Conservation (phyloP, 2,888 invertebrate species). For the Margaritifera margaritifera region DNA sequence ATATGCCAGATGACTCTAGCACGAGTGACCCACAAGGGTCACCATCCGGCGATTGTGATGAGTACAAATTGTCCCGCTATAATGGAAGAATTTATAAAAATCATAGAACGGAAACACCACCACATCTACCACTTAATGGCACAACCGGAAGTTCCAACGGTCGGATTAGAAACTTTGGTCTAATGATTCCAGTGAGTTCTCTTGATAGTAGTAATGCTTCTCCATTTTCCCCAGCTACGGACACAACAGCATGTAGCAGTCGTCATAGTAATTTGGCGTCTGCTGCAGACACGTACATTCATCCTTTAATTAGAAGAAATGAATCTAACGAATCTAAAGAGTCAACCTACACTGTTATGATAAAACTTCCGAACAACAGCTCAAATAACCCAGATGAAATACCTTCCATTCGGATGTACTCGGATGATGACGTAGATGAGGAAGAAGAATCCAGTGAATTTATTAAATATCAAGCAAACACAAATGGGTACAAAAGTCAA, state of each 20-base stretch:
- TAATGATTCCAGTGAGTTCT: conserved; percentile 28
- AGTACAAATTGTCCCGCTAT: no score
- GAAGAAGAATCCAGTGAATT: conserved; percentile 10
- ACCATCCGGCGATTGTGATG: conserved; percentile 27
- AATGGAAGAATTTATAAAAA: no score
- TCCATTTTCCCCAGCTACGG: conserved; percentile 23
- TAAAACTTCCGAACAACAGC: conserved; percentile 78
- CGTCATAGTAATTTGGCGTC: conserved; percentile 18
- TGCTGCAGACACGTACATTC: conserved; percentile 6
- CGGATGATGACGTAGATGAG: conserved; percentile 74
- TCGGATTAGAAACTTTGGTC: conserved; percentile 17
- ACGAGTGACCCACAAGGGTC: conserved; percentile 73
- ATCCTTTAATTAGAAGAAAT: not conserved
- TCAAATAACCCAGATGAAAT: conserved; percentile 25
- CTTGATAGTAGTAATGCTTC: conserved; percentile 22
- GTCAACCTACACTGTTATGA: conserved; percentile 90
- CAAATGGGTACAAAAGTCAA: conserved; percentile 6
- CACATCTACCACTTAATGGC: not conserved
- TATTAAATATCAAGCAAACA: conserved; percentile 8
- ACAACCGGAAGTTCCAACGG: conserved; percentile 1
- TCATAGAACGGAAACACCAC: not conserved
- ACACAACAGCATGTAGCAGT: conserved; percentile 27
- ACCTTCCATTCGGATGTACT: conserved; percentile 71
- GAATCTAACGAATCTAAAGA: conserved; percentile 18
- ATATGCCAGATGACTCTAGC: conserved; percentile 65